These are phyloP conservation scores for Podarcis muralis DNA, from an alignment of 2,113 vertebrate genomes.

Conservation along the genomic window DNA sequence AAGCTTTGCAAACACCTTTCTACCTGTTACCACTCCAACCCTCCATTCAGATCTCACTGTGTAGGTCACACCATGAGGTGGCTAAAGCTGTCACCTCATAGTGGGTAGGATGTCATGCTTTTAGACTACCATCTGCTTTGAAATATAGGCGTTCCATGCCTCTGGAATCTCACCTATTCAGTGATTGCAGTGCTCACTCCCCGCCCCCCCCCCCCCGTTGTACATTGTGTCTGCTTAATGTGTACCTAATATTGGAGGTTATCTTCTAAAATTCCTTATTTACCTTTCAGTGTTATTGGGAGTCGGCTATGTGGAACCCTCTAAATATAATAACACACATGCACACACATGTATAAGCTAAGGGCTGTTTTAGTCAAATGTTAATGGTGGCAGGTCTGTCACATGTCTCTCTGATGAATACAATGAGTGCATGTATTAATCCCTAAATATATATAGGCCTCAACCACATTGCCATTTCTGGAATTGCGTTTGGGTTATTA, in stretches of 20 bases:
- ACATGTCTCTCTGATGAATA: not conserved
- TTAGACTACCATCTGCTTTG: not conserved
- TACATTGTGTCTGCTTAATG: not conserved
- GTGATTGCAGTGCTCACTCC: too few relatives aligned
- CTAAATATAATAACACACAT: not conserved
- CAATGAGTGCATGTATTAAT: not conserved
- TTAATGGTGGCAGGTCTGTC: not conserved
- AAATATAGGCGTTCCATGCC: not conserved
- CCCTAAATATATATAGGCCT: too few relatives aligned
- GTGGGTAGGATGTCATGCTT: not conserved
- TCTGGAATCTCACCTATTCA: not conserved
- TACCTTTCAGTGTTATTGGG: too few relatives aligned
- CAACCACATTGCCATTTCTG: too few relatives aligned
- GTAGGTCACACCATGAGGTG: not conserved
- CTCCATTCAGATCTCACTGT: not conserved
- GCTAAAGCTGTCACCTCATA: not conserved
- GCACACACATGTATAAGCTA: not conserved
- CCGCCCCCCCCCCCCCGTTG: accelerated
- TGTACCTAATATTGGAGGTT: too few relatives aligned
- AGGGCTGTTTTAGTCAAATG: not conserved
- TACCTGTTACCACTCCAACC: not conserved
- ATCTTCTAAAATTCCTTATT: too few relatives aligned
- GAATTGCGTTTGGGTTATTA: too few relatives aligned
- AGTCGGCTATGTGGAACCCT: too few relatives aligned
- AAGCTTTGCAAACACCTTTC: not conserved